A percentile compares a stretch with the other conserved stretches of the same genome.
Conservation (phyloP, 2,888 invertebrate genomes). For the Ochropacha duplaris region DNA sequence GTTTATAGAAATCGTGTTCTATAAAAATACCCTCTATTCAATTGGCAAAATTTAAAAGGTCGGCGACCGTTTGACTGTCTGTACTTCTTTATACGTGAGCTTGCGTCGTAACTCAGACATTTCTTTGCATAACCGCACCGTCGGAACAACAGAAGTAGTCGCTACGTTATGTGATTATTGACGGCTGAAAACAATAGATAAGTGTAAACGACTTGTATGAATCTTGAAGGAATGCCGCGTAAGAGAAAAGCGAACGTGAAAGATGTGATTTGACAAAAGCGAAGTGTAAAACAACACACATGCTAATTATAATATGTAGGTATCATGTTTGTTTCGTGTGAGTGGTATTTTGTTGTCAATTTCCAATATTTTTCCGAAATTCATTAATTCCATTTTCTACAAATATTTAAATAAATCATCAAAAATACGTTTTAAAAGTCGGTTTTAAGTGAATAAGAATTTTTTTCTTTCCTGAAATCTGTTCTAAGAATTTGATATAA, state of each 20-base stretch:
- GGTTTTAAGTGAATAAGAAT: no score
- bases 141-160: constrained; percentile 15
- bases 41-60: constrained; percentile 54
- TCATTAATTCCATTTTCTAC: not conserved
- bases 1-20: constrained; percentile 26
- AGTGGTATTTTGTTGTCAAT: not conserved
- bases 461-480: no score
- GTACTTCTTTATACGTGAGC: constrained; percentile 27
- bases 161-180: constrained; percentile 19
- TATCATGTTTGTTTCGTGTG: no score
- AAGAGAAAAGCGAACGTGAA: not conserved
- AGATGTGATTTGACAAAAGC: not conserved
- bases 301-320: no score
- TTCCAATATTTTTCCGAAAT: no score
- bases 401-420: no score
- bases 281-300: not conserved
- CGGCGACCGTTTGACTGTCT: constrained; percentile 48
- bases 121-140: constrained; percentile 45
- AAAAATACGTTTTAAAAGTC: no score
- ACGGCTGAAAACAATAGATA: not conserved
- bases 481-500: no score
- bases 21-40: constrained; percentile 26
- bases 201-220: not conserved
- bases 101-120: constrained; percentile 41
- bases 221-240: not conserved